Conservation (phyloP, 2,113 vertebrate species). For the Caranx ignobilis region DNA sequence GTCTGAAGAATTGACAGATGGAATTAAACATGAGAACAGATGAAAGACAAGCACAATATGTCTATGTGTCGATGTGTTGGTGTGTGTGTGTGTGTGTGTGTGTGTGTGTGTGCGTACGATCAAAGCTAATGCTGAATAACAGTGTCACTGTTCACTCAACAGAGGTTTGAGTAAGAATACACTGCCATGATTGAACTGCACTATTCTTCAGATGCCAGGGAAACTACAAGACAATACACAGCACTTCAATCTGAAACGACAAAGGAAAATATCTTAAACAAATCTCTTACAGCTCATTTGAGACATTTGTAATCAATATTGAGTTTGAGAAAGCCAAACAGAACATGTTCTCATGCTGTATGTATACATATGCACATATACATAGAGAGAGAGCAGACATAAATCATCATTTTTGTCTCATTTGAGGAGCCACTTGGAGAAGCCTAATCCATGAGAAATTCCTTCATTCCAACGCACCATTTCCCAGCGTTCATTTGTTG, state of each 20-base stretch:
- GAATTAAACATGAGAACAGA: constrained; percentile 66
- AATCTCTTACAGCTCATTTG: not conserved
- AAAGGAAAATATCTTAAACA: not conserved
- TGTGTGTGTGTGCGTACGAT: constrained; percentile 43
- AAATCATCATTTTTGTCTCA: not conserved
- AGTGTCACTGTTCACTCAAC: constrained; percentile 44
- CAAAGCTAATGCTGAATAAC: constrained; percentile 60
- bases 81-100: constrained; percentile 19
- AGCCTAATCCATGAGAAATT: not conserved
- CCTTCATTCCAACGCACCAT: not conserved
- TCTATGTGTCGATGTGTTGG: not conserved
- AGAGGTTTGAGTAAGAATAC: constrained; percentile 40
- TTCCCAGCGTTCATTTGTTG: not conserved
- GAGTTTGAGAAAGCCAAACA: not conserved
- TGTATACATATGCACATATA: not conserved
- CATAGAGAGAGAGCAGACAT: not conserved
- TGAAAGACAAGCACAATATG: constrained; percentile 60
- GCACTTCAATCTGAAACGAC: not conserved
- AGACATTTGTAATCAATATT: not conserved
- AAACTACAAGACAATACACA: constrained; percentile 16
- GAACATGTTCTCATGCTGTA: not conserved
- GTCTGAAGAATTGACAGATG: constrained; percentile 64
- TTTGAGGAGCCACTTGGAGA: not conserved
- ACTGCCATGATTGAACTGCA: constrained; percentile 33
- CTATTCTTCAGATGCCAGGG: constrained; percentile 9